Evolutionary conservation across 2,888 invertebrate species (phyloP), one percentile per base, ranked within the genome.

Genomic region (Ariolimax columbianus): DNA sequence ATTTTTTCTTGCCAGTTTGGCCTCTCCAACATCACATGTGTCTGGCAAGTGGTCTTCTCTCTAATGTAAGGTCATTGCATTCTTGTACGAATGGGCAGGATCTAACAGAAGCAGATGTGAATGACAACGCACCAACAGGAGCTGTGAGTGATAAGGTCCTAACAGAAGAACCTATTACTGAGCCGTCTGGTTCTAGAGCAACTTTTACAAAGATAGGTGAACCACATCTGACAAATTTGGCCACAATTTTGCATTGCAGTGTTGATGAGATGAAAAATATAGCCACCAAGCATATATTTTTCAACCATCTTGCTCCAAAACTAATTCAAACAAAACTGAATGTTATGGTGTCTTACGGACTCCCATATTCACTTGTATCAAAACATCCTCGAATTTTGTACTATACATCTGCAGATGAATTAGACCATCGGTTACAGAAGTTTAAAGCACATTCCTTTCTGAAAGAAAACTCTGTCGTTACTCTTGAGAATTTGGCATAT

Each of bases 381-480:
- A 11, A 66, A 23, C 30, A 83, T 77, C 63, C 72, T 19, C n/a
- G 83, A 40, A 36, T 83, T n/a, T 23, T 83, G 4, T 83, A 83
- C 26, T 72, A 83, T 33, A 68, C 83, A 17, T 83, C 83, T 26
- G 66, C 66, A 0, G 14, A 36, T 33, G 70, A 78, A 33, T 66
- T 83, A 23, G n/a, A 83, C 7, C 36, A 40, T 70, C 83, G 83
- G 9, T 78, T 83, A 55, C 17, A 78, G 43, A 23, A 51, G n/a
- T 40, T 83, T n/a, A 30, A 78, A 40, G 72, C 30, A 11, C 51
- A 75, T 40, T 47, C 70, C 3, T 77, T 77, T 55, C 55, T 83
- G 38, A 36, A 17, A 9, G 70, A 83, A 9, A 70, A 66, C 59
- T 55, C 70, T 40, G 51, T 78, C 38, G 14, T 83, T 3, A 43